Conservation (phyloP, 2,888 invertebrate genomes). For the Boloria euphrosyne region DNA sequence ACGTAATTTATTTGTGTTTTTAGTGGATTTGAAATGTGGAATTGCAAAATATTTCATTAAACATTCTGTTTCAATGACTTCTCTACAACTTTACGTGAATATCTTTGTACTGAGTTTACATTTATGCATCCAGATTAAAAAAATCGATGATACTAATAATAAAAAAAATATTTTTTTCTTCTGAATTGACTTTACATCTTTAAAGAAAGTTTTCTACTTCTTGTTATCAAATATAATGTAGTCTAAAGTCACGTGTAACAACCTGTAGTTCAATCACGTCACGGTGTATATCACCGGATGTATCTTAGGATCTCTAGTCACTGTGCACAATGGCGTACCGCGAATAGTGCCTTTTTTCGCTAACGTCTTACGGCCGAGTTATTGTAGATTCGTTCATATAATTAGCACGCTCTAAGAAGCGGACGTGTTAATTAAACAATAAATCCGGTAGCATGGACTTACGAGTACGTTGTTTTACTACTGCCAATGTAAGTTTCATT, state of each 20-base stretch:
- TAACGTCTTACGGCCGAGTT: conserved; percentile 48
- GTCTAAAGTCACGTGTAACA: conserved; percentile 8
- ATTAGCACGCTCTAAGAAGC: conserved; percentile 62
- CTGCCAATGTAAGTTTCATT: conserved; percentile 45
- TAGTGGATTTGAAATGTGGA: too few relatives aligned
- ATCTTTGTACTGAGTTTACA: too few relatives aligned
- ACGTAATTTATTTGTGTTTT: too few relatives aligned
- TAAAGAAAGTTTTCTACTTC: neutral
- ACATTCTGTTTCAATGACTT: too few relatives aligned
- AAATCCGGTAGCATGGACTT: conserved; percentile 61
- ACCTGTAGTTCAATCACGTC: conserved; percentile 27
- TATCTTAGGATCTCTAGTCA: conserved; percentile 53
- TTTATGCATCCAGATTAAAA: neutral
- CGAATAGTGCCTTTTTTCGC: conserved; percentile 59
- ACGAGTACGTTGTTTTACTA: conserved; percentile 47
- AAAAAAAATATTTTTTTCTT: neutral
- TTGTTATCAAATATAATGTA: conserved; percentile 2
- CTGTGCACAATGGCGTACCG: conserved; percentile 49
- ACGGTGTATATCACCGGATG: conserved; percentile 53
- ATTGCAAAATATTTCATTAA: too few relatives aligned
- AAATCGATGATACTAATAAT: neutral
- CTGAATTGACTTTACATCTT: neutral
- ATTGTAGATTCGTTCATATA: conserved; percentile 69
- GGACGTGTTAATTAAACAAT: conserved; percentile 63
- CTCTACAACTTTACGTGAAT: too few relatives aligned